Evolutionary conservation across 2,797 vertebrate genomes (phyloP).

Genomic region (Lycodopsis pacificus): DNA sequence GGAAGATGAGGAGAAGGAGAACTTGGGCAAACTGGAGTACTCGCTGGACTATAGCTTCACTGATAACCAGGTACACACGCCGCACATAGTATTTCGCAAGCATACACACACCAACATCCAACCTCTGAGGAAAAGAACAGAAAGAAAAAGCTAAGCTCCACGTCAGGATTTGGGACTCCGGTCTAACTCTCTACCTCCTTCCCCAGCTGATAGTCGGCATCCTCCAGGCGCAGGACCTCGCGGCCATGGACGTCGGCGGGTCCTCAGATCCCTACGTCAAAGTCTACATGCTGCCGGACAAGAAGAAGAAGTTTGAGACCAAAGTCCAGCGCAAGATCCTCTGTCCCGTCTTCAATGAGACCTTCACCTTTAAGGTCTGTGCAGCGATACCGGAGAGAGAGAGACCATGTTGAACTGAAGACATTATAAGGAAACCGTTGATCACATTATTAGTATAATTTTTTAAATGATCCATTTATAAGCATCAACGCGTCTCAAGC

Average conservation of each 20-base stretch:
- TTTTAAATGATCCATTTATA: not conserved
- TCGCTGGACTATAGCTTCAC: conserved; percentile 91
- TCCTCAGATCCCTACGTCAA: conserved; percentile 93
- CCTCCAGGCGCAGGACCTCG: conserved; percentile 89
- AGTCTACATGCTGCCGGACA: conserved; percentile 92
- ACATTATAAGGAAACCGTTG: no score
- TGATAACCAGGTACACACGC: conserved; percentile 85
- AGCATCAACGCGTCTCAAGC: not conserved
- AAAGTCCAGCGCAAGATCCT: conserved; percentile 93
- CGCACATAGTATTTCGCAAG: no score
- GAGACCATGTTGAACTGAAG: not conserved
- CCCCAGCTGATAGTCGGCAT: conserved; percentile 89
- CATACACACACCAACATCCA: not conserved
- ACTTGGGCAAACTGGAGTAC: conserved; percentile 89
- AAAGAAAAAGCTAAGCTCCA: not conserved
- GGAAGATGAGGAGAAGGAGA: conserved; percentile 85
- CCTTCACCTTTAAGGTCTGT: conserved; percentile 90
- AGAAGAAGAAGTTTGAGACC: conserved; percentile 93
- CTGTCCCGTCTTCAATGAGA: conserved; percentile 91
- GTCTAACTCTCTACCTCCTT: not conserved
- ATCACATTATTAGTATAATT: not conserved
- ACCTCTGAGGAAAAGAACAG: not conserved
- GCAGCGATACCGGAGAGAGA: not conserved
- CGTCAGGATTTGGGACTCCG: not conserved
- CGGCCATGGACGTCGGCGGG: conserved; percentile 91